A percentile compares a stretch with the other conserved stretches of the same genome.
Evolutionary conservation across 2,888 invertebrate species (phyloP).

Genomic region (Lasioglossum figueresi): DNA sequence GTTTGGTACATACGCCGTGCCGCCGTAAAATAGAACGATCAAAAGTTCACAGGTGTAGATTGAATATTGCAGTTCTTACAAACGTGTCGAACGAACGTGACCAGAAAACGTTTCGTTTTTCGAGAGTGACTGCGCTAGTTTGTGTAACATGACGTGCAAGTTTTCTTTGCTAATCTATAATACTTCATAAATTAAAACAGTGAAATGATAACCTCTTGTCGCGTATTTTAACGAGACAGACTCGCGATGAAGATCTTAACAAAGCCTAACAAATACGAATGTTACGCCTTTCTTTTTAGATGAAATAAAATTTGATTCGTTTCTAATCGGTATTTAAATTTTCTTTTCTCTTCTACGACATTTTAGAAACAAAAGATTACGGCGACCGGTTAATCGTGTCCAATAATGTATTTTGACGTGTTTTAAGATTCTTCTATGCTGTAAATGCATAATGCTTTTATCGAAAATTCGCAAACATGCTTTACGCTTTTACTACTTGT

Average conservation of each 20-base stretch:
- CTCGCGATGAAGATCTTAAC: too few relatives aligned
- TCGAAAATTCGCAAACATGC: background rate
- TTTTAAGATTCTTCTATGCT: too few relatives aligned
- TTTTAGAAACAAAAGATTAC: too few relatives aligned
- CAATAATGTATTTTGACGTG: too few relatives aligned
- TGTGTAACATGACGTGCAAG: background rate
- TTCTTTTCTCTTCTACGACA: too few relatives aligned
- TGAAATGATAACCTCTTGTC: too few relatives aligned
- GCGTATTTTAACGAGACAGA: too few relatives aligned
- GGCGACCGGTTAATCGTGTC: too few relatives aligned
- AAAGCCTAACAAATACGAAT: too few relatives aligned
- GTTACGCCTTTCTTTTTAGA: too few relatives aligned
- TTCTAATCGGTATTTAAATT: too few relatives aligned
- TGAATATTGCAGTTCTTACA: constrained; percentile 4
- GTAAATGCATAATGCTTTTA: background rate
- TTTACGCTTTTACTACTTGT: background rate
- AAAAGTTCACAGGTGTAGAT: background rate
- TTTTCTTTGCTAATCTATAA: background rate
- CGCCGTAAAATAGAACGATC: background rate
- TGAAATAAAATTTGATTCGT: too few relatives aligned
- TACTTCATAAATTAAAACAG: background rate
- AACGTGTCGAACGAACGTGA: background rate
- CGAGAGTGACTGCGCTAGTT: background rate
- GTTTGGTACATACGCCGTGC: background rate
- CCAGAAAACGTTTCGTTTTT: background rate